Evolutionary conservation across 2,797 vertebrate species (phyloP).

Genomic region (Catharus ustulatus): DNA sequence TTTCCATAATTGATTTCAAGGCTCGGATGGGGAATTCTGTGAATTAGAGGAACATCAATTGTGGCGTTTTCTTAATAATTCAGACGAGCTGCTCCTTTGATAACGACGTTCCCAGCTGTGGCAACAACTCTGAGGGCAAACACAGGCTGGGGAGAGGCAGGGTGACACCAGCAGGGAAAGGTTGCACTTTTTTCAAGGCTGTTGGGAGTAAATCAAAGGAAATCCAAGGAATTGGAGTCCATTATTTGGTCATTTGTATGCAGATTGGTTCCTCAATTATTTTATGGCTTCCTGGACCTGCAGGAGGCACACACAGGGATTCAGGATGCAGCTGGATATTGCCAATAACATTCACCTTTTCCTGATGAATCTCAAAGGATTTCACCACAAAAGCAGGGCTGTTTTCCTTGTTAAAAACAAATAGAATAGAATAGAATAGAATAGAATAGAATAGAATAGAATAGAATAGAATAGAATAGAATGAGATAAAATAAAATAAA

Average conservation of each 20-base stretch:
- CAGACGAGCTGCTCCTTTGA: slow-evolving; percentile 7
- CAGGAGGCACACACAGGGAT: neutral
- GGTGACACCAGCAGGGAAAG: slow-evolving; percentile 3
- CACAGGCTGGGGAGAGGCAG: neutral
- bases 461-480: too few relatives aligned
- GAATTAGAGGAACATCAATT: slow-evolving; percentile 59
- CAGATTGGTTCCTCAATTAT: neutral
- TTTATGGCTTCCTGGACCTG: neutral
- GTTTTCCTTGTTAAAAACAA: neutral
- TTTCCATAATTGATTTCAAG: slow-evolving; percentile 62
- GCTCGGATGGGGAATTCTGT: slow-evolving; percentile 48
- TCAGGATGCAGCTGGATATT: neutral
- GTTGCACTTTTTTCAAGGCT: neutral
- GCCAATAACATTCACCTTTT: neutral
- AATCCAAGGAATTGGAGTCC: neutral
- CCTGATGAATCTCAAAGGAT: neutral
- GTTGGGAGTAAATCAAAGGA: slow-evolving; percentile 5
- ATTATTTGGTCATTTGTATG: neutral
- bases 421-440: neutral
- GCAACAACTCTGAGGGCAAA: slow-evolving; percentile 8
- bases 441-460: too few relatives aligned
- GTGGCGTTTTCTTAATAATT: slow-evolving; percentile 44
- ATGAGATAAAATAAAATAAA: neutral
- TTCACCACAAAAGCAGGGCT: neutral
- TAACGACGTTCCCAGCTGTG: neutral